phyloP scores from a whole-genome alignment of 2,113 vertebrate species.

The Seriola dumerili region DNA sequence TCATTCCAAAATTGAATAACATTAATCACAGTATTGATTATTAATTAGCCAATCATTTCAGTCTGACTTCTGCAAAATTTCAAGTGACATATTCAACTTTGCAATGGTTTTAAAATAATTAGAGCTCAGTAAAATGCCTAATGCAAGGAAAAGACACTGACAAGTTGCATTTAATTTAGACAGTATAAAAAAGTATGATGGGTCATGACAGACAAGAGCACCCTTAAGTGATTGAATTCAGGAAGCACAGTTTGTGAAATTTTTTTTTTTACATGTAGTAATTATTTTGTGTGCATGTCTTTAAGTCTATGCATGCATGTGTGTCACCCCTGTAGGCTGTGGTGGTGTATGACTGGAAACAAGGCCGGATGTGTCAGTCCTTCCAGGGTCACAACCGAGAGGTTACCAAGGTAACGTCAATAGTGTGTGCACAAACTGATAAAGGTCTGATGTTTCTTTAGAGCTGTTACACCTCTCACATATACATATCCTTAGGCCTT shows the following conservation, averaged over 20 bases:
- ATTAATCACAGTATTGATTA: background rate
- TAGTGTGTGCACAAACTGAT: slow-evolving; percentile 39
- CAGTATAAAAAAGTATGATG: background rate
- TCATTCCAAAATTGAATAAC: background rate
- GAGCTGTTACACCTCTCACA: slow-evolving; percentile 9
- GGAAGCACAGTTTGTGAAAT: background rate
- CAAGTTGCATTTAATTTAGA: background rate
- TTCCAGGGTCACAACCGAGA: slow-evolving; percentile 91
- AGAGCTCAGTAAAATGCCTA: background rate
- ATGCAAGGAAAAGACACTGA: background rate
- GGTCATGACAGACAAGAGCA: background rate
- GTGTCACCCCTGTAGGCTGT: slow-evolving; percentile 81
- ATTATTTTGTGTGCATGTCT: background rate
- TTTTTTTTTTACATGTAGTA: background rate
- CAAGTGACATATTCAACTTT: background rate
- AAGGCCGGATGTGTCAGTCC: slow-evolving; percentile 86
- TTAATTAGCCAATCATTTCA: background rate
- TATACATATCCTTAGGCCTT: background rate
- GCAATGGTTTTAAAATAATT: slow-evolving; percentile 5
- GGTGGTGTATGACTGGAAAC: slow-evolving; percentile 93
- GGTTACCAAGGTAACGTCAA: slow-evolving; percentile 92
- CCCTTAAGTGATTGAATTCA: background rate
- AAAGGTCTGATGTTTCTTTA: slow-evolving; percentile 12
- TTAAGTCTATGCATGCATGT: slow-evolving; percentile 20
- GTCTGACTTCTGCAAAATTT: background rate